Evolutionary conservation across 1,140 invertebrate species (phyloP), one percentile per base, ranked within the genome.

Genomic region (Drosophila micromelanica): DNA sequence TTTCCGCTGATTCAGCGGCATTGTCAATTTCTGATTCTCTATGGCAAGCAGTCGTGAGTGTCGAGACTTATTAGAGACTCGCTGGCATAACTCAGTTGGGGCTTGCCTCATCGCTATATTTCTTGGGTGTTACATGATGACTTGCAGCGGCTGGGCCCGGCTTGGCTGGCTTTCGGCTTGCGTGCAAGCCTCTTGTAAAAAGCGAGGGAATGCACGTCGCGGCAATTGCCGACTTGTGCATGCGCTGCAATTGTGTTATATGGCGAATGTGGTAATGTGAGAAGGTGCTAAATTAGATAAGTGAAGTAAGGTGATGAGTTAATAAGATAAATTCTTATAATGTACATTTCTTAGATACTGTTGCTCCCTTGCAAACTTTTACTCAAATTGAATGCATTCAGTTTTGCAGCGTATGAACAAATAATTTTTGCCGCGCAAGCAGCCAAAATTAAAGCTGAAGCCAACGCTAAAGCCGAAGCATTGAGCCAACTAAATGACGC

Each of bases 81-180:
- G 60, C 61, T 51, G 56, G 51, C 74, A 73, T 76, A 76, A 76
- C 57, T 73, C 51, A 49, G 42, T n/a, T 35, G 63, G 43, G 51
- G 52, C 80, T 86, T 86, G 81, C 81, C 81, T 86, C 82, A 87
- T 86, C 67, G 75, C 80, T 52, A 87, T 79, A 87, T 87, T 86
- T 87, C 82, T 82, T 70, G 70, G 82, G 61, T 87, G 71, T 86
- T 86, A 86, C 81, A 87, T 86, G 78, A 82, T 86, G 81, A 76
- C 86, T 87, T 78, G 73, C 82, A 87, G 69, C 48, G 45, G 60
- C 30, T 11, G 1, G n/a, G 32, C 55, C 13, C 6, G 45, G 32
- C n/a, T 59, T 55, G 20, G 15, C 45, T 37, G 63, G 51, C 23
- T 68, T 46, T 45, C 46, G 38, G 71, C 6, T 69, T 49, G 71